A percentile compares a stretch with the other conserved stretches of the same genome.
phyloP scores from a whole-genome alignment of 2,797 vertebrate species.

The Myotis myotis region DNA sequence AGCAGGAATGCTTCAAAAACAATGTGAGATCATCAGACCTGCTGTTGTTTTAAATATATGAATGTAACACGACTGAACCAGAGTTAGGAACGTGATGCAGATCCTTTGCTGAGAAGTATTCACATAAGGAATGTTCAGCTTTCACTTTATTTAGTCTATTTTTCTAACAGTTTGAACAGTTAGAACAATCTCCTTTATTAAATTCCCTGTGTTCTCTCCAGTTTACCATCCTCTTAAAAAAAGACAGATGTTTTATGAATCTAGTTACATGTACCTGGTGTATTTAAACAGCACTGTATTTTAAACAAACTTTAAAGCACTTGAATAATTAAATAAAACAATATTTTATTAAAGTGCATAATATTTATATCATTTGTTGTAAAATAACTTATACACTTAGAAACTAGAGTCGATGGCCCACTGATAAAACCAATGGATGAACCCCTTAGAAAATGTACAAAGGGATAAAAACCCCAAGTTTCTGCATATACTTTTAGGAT shows the following conservation, averaged over 20 bases:
- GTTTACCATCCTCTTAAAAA: conserved; percentile 33
- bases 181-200: conserved; percentile 52
- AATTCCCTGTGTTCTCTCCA: conserved; percentile 7
- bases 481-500: background rate
- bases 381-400: background rate
- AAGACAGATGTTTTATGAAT: conserved; percentile 16
- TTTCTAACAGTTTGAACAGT: conserved; percentile 60
- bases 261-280: conserved; percentile 8
- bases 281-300: conserved; percentile 42
- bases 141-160: conserved; percentile 58
- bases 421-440: background rate
- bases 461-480: background rate
- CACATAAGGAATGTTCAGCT: conserved; percentile 55
- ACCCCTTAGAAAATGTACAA: background rate
- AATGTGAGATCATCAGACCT: conserved; percentile 15
- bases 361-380: background rate
- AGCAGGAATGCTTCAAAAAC: conserved; percentile 26
- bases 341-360: conserved; percentile 1
- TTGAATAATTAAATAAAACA: conserved; percentile 33
- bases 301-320: conserved; percentile 48
- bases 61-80: background rate
- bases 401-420: background rate
- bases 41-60: conserved; percentile 44
- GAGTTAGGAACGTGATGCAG: background rate
- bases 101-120: conserved; percentile 62